Conservation (phyloP, 1,140 invertebrate genomes). For the Ceratosolen fusciceps region DNA sequence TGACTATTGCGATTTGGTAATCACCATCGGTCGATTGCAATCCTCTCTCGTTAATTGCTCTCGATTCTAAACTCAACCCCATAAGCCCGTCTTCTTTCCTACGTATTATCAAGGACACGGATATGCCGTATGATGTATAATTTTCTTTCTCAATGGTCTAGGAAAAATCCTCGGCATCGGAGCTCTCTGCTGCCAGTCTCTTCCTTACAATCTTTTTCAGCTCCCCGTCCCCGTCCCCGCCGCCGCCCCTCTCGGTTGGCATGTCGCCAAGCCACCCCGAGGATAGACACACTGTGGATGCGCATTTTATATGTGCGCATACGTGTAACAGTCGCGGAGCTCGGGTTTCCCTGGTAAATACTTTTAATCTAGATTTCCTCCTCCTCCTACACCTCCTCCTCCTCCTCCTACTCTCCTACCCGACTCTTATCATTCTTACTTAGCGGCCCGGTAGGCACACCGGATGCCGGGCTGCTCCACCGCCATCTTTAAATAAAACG, state of each 20-base stretch:
- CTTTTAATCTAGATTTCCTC: constrained; percentile 44
- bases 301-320: not conserved
- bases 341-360: not conserved
- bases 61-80: no score
- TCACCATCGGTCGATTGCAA: no score
- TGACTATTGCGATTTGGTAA: no score
- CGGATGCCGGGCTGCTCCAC: not conserved
- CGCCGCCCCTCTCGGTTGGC: not conserved
- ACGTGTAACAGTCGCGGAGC: not conserved
- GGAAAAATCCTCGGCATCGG: constrained; percentile 3
- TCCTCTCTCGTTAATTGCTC: no score
- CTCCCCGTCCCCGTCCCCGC: no score
- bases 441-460: no score
- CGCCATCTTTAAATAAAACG: not conserved
- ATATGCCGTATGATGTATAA: no score
- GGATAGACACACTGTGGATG: not conserved
- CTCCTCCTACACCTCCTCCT: no score
- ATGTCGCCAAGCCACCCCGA: not conserved
- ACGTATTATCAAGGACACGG: no score
- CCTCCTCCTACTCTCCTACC: no score
- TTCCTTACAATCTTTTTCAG: constrained; percentile 15
- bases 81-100: no score
- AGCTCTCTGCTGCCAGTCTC: not conserved
- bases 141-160: constrained; percentile 37
- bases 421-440: no score